phyloP scores from a whole-genome alignment of 2,797 vertebrate species.

The Pyrrhura leucotis region DNA sequence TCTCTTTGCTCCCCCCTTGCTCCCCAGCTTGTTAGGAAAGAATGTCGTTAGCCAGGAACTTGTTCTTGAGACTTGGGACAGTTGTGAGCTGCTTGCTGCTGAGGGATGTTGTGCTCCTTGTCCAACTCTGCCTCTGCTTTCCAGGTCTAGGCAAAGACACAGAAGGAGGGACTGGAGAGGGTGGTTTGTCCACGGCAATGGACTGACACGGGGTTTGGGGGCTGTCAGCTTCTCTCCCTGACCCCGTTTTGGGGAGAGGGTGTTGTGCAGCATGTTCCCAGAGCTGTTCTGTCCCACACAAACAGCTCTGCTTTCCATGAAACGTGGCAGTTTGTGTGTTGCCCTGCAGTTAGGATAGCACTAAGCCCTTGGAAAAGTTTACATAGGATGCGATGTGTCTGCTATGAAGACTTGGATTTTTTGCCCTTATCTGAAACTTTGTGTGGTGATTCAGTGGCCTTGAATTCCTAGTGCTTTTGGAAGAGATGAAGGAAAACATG shows the following conservation, averaged over 20 bases:
- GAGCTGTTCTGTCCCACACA: neutral
- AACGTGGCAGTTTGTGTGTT: neutral
- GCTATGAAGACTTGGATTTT: conserved; percentile 38
- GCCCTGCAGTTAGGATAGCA: neutral
- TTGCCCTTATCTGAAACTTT: conserved; percentile 47
- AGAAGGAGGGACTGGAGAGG: neutral
- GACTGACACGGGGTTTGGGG: neutral
- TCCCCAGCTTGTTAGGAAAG: neutral
- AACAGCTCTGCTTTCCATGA: neutral
- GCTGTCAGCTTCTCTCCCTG: neutral
- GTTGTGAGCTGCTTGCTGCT: neutral
- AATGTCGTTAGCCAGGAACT: conserved; percentile 18
- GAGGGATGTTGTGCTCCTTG: neutral
- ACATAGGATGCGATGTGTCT: neutral
- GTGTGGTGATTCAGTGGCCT: conserved; percentile 53
- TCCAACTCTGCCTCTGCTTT: neutral
- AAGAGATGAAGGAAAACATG: conserved; percentile 62
- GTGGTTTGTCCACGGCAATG: conserved; percentile 1
- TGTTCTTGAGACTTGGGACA: neutral
- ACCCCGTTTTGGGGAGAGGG: neutral
- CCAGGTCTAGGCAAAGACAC: neutral
- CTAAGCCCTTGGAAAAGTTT: conserved; percentile 11
- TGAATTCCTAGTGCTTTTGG: conserved; percentile 51
- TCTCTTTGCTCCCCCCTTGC: neutral
- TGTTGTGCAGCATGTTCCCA: neutral